Conservation (phyloP, 1,140 invertebrate genomes). For the Thaumatotibia leucotreta region DNA sequence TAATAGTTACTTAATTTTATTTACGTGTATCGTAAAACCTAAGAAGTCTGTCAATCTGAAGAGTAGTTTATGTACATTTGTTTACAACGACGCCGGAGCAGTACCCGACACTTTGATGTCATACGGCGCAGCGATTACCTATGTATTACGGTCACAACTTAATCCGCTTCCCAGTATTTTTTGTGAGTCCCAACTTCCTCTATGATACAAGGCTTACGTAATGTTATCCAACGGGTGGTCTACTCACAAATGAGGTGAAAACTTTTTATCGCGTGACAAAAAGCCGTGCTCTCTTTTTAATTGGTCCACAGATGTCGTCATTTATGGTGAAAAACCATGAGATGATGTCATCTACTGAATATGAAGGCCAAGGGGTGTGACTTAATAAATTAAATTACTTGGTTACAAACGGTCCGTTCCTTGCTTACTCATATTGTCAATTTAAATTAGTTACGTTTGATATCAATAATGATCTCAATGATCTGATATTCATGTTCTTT, state of each 20-base stretch:
- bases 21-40: too few species aligned
- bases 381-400: not conserved
- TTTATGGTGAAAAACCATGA: slow-evolving; percentile 47
- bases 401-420: too few species aligned
- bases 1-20: too few species aligned
- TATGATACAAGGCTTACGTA: slow-evolving; percentile 21
- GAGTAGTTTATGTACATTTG: not conserved
- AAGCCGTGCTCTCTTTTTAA: slow-evolving; percentile 60
- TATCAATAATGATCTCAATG: too few species aligned
- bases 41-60: too few species aligned
- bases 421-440: not conserved
- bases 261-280: slow-evolving; percentile 23
- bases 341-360: slow-evolving; percentile 58
- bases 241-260: not conserved
- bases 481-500: too few species aligned
- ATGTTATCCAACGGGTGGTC: slow-evolving; percentile 8
- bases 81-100: too few species aligned
- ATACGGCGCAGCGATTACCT: not conserved
- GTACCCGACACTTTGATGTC: too few species aligned
- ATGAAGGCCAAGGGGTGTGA: slow-evolving; percentile 14
- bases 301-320: slow-evolving; percentile 48
- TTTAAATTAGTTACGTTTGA: not conserved
- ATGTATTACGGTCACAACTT: not conserved
- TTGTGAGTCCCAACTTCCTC: slow-evolving; percentile 4
- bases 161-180: not conserved